Base-by-base conservation (phyloP, 2,113 vertebrate species). In the Oenanthe oenanthe region DNA sequence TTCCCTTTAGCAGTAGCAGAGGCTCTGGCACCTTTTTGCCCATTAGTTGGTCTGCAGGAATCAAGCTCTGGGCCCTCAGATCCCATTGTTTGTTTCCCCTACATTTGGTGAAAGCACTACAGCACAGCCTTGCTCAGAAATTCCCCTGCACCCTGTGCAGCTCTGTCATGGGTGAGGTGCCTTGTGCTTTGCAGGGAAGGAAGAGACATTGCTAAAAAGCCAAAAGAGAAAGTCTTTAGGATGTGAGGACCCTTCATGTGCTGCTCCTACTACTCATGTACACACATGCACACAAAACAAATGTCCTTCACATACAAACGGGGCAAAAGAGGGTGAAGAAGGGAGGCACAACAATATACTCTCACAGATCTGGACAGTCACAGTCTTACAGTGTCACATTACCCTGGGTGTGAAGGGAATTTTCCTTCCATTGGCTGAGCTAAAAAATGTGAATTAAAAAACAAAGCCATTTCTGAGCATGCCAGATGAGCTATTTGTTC, bases 401-500 rank as follows among this genome's bases (percentile, higher is more conserved):
- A 60, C 9, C 19, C 45, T 34, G 31, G 3, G 0, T 45, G 38
- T 89, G 43, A 83, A 67, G 40, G 13, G 25, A 77, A 75, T 87
- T 87, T 68, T 76, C 48, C 65, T 53, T 72, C 25, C 10, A 16
- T 7, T 79, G 28, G 18, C 38, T 73, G 42, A 68, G 47, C 14
- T 85, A 38, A 92, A 89, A 92, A 87, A 42, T 8, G 15, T 29
- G 20, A 70, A n/a, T 85, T 83, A 56, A 62, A 47, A 85, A 68
- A 29, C 29, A 57, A 67, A 82, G 24, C 25, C 8, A 63, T 66
- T 66, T 72, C 24, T 12, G 0, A n/a, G 48, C n/a, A 42, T 17
- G 17, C 10, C 36, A 90, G 13, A 58, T 62, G 16, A 71, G 11
- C 28, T 45, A 66, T 62, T 88, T 95, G 28, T 42, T 70, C 3